Base-by-base conservation (phyloP, 2,113 vertebrate genomes). In the Nesoenas mayeri region DNA sequence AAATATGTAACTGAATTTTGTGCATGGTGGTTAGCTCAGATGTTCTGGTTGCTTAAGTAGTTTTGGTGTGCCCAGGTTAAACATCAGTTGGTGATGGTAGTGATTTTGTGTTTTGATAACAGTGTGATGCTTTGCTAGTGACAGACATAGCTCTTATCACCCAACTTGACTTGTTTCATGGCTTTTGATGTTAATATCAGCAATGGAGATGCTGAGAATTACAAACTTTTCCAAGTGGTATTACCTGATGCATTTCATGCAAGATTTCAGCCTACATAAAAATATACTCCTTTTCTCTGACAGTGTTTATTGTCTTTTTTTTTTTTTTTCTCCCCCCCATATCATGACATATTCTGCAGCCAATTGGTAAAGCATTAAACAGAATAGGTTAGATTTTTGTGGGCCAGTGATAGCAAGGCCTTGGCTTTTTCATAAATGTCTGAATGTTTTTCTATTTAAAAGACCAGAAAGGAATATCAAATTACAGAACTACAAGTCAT, bases 51-150 rank as follows among this genome's bases (percentile, higher is more conserved):
- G 57, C 73, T 87, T 61, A 82, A 81, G 70, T 14, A 65, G 50
- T 80, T 85, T 86, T 91, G 18, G 2, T 92, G 64, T 74, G 24
- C 18, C 24, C 34, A 75, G 53, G 44, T 72, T 82, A 92, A 85
- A 40, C 6, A 60, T 81, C 86, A 87, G 10, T 32, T 82, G 50
- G 44, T 79, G 28, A 81, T 82, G n/a, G 58, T 47, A 75, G 38
- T n/a, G 48, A 92, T 87, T 89, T 80, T 34, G 5, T 77, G 69
- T 53, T 88, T 86, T 95, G 79, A 61, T 85, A 92, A 79, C 26
- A 65, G 26, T 24, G 34, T 69, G 83, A 38, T 56, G 42, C 38
- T 95, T 92, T 51, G 31, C 51, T 64, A 25, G 61, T 81, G 79
- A 75, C 2, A 2, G 77, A 11, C 40, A 85, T 26, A 51, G 47